Evolutionary conservation across 2,797 vertebrate genomes (phyloP), one percentile per base, ranked within the genome.

Genomic region (Picus viridis): DNA sequence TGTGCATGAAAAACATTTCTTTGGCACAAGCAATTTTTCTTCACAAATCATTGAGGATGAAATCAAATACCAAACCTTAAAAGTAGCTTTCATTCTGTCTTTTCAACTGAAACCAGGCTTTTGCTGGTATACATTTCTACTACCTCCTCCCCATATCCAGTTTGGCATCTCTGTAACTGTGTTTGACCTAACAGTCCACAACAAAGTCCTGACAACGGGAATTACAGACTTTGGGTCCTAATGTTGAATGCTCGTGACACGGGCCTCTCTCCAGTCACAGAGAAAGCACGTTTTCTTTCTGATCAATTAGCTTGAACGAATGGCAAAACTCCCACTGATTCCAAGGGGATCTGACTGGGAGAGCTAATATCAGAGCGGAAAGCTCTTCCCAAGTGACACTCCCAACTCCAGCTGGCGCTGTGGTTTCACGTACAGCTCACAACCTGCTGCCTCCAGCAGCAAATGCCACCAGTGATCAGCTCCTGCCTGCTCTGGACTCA

Each of bases 331-430:
- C 59, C 57, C 9, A 7, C 6, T 30, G 75, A 26, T 41, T 80
- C 58, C 75, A 15, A 16, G 22, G 61, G 36, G 43, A 61, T 7
- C 4, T 26, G n/a, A 11, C 81, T 17, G 49, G 43, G 53, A 57
- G 83, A 24, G 56, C 2, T 27, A 20, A 1, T 16, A 23, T 7
- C 20, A 3, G 0, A 1, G 56, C 0, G 1, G 63, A 43, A 54
- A 80, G 47, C 26, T 70, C 39, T 41, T 49, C 39, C 59, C 23
- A 3, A 32, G 63, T 47, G 6, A 30, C 26, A 11, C 26, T 27
- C 23, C 2, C 6, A 36, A 84, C 94, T 96, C 78, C 94, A 95
- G 96, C 92, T 71, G 94, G 92, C 80, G 77, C 94, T 95, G 93
- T 94, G 94, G 94, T 39, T 67, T 57, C 51, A 15, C 1, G 59